Conservation (phyloP, 1,140 invertebrate genomes). For the Mya arenaria region DNA sequence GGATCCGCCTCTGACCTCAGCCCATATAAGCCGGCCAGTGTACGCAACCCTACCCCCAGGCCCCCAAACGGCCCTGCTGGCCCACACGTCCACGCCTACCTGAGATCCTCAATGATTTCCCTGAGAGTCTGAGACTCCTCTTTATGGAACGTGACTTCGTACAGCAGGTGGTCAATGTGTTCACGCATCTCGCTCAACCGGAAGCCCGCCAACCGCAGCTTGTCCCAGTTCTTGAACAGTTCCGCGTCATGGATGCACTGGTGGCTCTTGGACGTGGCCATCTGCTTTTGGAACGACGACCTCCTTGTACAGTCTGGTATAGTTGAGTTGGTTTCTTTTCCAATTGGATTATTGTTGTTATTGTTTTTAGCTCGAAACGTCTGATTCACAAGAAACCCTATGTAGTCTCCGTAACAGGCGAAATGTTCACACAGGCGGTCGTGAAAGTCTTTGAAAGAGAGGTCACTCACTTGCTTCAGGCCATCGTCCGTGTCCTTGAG, state of each 20-base stretch:
- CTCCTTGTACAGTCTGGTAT: constrained; percentile 7
- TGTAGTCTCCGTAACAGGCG: constrained; percentile 53
- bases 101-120: constrained; percentile 55
- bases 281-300: constrained; percentile 44
- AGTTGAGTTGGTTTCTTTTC: constrained; percentile 1
- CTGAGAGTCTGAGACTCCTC: constrained; percentile 52
- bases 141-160: constrained; percentile 50
- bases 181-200: constrained; percentile 52
- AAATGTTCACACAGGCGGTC: constrained; percentile 52
- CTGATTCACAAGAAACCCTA: constrained; percentile 50
- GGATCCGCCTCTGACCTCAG: too few relatives aligned
- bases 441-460: constrained; percentile 48
- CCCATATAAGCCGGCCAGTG: too few relatives aligned
- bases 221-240: constrained; percentile 55
- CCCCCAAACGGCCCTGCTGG: too few relatives aligned
- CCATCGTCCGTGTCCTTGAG: constrained; percentile 11
- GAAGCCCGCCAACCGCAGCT: constrained; percentile 48
- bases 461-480: not conserved
- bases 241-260: constrained; percentile 50
- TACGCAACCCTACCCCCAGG: too few relatives aligned
- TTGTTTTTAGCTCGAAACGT: constrained; percentile 47
- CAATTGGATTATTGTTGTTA: not conserved
- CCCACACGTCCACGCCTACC: too few relatives aligned
- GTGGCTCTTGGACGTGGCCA: constrained; percentile 34
- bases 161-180: constrained; percentile 50